These are phyloP conservation scores for Frieseomelitta varia DNA, from an alignment of 1,140 invertebrate species.

Conservation along the genomic window DNA sequence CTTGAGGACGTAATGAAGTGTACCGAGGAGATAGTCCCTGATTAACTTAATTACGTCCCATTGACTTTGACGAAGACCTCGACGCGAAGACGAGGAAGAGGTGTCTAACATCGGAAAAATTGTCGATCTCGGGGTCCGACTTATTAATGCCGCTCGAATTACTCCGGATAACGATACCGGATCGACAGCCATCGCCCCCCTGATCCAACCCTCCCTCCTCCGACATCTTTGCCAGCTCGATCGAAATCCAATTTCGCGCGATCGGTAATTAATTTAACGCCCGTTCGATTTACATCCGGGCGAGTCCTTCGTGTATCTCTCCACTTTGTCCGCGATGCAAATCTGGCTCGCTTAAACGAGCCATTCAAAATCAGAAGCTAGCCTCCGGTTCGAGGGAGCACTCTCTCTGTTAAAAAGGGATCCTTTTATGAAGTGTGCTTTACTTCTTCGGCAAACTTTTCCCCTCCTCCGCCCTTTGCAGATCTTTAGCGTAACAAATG, in stretches of 20 bases:
- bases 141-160: slow-evolving; percentile 28
- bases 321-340: slow-evolving; percentile 15
- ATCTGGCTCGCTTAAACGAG: slow-evolving; percentile 15
- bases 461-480: no score
- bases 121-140: slow-evolving; percentile 11
- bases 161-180: slow-evolving; percentile 13
- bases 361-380: background rate
- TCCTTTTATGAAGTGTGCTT: background rate
- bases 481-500: background rate
- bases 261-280: slow-evolving; percentile 35
- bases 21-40: slow-evolving; percentile 71
- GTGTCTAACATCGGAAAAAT: slow-evolving; percentile 20
- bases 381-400: background rate
- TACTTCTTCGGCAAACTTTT: background rate
- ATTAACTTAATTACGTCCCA: slow-evolving; percentile 75
- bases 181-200: background rate
- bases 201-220: background rate
- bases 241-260: background rate
- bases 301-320: background rate
- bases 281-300: background rate
- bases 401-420: background rate
- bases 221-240: background rate
- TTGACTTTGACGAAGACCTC: slow-evolving; percentile 57
- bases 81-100: background rate
- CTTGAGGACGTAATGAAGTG: slow-evolving; percentile 72